Base-by-base conservation (phyloP, 2,888 invertebrate species). In the Clanis bilineata region DNA sequence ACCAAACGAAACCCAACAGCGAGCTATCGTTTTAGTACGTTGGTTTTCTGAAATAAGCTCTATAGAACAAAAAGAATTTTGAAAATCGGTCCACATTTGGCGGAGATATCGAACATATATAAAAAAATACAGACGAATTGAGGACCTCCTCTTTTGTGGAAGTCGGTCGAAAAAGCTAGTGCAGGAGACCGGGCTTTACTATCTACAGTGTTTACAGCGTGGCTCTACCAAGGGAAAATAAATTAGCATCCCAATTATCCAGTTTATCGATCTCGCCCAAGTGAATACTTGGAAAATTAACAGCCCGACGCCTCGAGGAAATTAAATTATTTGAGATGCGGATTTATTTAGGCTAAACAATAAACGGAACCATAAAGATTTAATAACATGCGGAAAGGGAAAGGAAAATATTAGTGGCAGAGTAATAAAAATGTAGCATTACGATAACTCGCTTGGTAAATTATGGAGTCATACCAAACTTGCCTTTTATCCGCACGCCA, bases 301-400 rank as follows among this genome's bases (percentile, higher is more conserved):
- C 38, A 10, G 38, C 58, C 39, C 51, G 12, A 21, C 18, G 47
- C n/a, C 45, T 18, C 18, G 9, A 28, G 51, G 25, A 51, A 58
- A 58, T 51, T 58, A 51, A 28, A 51, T 58, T 66, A 58, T 39
- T 45, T 58, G 38, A 54, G 55, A 57, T 59, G 39, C 54, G 43
- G 57, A 63, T 58, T 57, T 58, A 62, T 63, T 62, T 61, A 56
- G 55, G 43, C 60, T 28, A 21, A 58, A 56, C 58, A 63, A 63
- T 63, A 62, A 64, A 61, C 59, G 59, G 47, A 57, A 45, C 60
- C 63, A 60, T 63, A 63, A 64, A 63, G 54, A 58, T 62, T 63
- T 64, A 60, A 61, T 63, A 57, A 59, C 56, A 56, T 41, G 28
- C 39, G 60, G 45, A 60, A 41, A 21, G 21, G 25, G 38, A 61